Evolutionary conservation across 2,888 invertebrate species (phyloP), one percentile per base, ranked within the genome.

Genomic region (Tubulanus polymorphus): DNA sequence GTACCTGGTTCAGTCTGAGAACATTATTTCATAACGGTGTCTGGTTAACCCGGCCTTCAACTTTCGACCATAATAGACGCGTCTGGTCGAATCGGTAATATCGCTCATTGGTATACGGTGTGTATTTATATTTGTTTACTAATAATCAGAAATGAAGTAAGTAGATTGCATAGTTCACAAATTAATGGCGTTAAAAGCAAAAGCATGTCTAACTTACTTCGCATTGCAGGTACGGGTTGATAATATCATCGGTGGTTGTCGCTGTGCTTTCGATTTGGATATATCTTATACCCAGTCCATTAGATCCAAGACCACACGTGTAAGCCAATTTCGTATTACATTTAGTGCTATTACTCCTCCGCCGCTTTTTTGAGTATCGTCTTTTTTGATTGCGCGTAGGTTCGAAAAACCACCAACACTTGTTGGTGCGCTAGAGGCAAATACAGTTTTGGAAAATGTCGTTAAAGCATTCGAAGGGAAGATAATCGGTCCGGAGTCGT

Each of bases 401-500:
- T 32, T n/a, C 1, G 37, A 25, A 18, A 57, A 59, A 6, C 48
- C 65, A 25, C 67, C 67, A 0, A 45, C 53, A 6, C 58, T 67
- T 27, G 60, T 61, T 29, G 64, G 64, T 2, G 52, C 60, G 1
- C 53, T 67, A 6, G 20, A 41, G 25, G 41, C 37, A n/a, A 67
- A 67, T 58, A 51, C 25, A 1, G 37, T 59, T 18, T 52, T 69
- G 30, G 61, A 63, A 51, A 54, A 55, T 27, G 63, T 64, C 6
- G 53, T 52, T 8, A 58, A 62, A 28, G 53, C 60, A 37, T 69
- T 68, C 57, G 60, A 68, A 37, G 66, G 64, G 8, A 32, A 60
- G 25, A 41, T 70, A 1, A 47, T 59, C 32, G 70, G 68, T 12
- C 70, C 70, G 12, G 70, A 70, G 53, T 67, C 68, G 1, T 69